Evolutionary conservation across 2,888 invertebrate species (phyloP), one percentile per base, ranked within the genome.

Genomic region (Flabesymbios commensalis): DNA sequence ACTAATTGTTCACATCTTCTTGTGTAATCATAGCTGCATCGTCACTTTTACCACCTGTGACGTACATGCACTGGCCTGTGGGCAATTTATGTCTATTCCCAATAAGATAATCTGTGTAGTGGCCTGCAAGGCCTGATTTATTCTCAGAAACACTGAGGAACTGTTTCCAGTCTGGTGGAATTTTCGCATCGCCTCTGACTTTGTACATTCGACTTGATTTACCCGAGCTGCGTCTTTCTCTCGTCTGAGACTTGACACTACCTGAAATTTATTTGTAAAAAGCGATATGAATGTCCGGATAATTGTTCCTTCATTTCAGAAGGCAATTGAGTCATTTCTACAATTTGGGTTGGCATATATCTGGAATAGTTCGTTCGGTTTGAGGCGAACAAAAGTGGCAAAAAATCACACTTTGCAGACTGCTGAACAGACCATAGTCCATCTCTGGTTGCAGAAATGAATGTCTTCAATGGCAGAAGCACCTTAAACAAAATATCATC

Each of bases 221-320:
- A n/a, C n/a, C n/a, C n/a, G n/a, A n/a, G n/a, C n/a, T n/a, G n/a
- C n/a, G n/a, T n/a, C n/a, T n/a, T n/a, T n/a, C n/a, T n/a, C n/a
- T n/a, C n/a, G n/a, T n/a, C n/a, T n/a, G n/a, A n/a, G n/a, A n/a
- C n/a, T n/a, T n/a, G n/a, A n/a, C n/a, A n/a, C n/a, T n/a, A n/a
- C 4, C 26, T 28, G 42, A 24, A 28, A 41, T 10, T 19, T 33
- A 31, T 7, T 33, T 31, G 31, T 55, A 39, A 39, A 55, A 42
- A 3, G 31, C 10, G 22, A 55, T 42, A 55, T 55, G 55, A 4
- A 55, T 26, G 5, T 55, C 42, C n/a, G 39, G 39, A n/a, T 14
- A 14, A 36, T 36, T 10, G n/a, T n/a, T n/a, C n/a, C n/a, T n/a
- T n/a, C n/a, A n/a, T n/a, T n/a, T n/a, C n/a, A n/a, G n/a, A n/a